phyloP scores from a whole-genome alignment of 2,888 invertebrate species.

The Mycalesis mineus region DNA sequence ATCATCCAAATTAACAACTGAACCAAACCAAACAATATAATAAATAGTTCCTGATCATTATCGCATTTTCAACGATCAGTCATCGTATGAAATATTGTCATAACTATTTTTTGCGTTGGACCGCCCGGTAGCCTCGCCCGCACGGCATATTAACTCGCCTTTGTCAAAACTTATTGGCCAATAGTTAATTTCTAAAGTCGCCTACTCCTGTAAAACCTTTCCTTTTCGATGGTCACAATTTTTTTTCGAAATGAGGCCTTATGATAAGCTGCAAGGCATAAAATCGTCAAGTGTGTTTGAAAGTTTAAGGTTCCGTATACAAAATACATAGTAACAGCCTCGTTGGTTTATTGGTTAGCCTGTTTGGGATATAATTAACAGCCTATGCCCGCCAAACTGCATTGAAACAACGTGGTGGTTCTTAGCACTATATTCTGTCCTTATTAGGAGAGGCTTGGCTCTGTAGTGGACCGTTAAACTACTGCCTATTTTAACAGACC shows the following conservation, averaged over 20 bases:
- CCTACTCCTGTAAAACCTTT: constrained; percentile 25
- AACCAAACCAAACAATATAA: too few species aligned
- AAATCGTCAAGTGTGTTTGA: background rate
- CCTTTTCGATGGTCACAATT: constrained; percentile 5
- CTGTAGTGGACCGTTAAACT: too few species aligned
- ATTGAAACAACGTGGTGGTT: too few species aligned
- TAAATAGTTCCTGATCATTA: constrained; percentile 6
- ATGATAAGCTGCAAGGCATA: background rate
- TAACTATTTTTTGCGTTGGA: constrained; percentile 37
- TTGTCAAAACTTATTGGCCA: constrained; percentile 61
- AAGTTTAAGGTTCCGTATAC: background rate
- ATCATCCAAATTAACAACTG: too few species aligned
- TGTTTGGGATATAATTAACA: too few species aligned
- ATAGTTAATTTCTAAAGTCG: constrained; percentile 53
- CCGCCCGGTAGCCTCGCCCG: constrained; percentile 62
- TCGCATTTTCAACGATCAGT: constrained; percentile 18
- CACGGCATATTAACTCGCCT: constrained; percentile 46
- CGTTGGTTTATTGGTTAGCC: too few species aligned
- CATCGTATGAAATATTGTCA: constrained; percentile 21
- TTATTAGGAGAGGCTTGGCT: too few species aligned
- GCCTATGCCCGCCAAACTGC: too few species aligned
- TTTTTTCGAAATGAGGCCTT: background rate
- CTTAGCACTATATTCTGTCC: too few species aligned
- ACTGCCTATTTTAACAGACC: too few species aligned
- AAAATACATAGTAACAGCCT: too few species aligned